phyloP scores from a whole-genome alignment of 2,888 invertebrate species.

The Xestia c-nigrum region DNA sequence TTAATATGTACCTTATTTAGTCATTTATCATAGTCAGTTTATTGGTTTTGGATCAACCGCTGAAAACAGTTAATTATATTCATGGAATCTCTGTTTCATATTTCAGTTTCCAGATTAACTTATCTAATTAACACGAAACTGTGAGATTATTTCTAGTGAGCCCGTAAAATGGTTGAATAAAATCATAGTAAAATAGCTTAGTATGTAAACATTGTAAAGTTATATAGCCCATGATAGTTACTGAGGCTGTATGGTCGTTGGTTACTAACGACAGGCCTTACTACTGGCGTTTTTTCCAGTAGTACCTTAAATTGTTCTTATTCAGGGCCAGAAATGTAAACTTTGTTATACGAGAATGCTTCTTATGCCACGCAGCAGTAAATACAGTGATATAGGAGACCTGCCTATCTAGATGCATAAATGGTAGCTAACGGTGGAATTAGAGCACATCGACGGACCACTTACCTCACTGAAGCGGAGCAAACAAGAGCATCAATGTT shows the following conservation, averaged over 20 bases:
- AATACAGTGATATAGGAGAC: slow-evolving; percentile 5
- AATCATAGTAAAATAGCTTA: not conserved
- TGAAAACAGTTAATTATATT: not conserved
- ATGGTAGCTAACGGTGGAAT: slow-evolving; percentile 56
- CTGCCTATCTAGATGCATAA: slow-evolving; percentile 32
- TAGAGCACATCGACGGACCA: slow-evolving; percentile 61
- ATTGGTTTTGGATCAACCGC: not conserved
- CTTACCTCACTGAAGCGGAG: slow-evolving; percentile 59
- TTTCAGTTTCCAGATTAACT: not conserved
- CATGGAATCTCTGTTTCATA: not conserved
- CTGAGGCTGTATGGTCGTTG: too few species aligned
- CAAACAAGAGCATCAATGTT: slow-evolving; percentile 25
- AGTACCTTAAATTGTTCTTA: not conserved
- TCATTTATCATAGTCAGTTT: not conserved
- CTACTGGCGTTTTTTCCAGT: not conserved
- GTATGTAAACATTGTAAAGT: not conserved
- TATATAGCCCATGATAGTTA: not conserved
- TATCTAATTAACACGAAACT: not conserved
- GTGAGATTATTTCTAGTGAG: not conserved
- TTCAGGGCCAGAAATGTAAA: not conserved
- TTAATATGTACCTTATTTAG: too few species aligned
- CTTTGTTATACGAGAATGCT: not conserved
- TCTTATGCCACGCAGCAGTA: not conserved
- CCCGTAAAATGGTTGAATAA: not conserved
- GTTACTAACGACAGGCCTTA: not conserved